Percentiles rank a stretch among this genome's conserved stretches.
phyloP scores from a whole-genome alignment of 2,113 vertebrate genomes.

The Taxidea taxus region DNA sequence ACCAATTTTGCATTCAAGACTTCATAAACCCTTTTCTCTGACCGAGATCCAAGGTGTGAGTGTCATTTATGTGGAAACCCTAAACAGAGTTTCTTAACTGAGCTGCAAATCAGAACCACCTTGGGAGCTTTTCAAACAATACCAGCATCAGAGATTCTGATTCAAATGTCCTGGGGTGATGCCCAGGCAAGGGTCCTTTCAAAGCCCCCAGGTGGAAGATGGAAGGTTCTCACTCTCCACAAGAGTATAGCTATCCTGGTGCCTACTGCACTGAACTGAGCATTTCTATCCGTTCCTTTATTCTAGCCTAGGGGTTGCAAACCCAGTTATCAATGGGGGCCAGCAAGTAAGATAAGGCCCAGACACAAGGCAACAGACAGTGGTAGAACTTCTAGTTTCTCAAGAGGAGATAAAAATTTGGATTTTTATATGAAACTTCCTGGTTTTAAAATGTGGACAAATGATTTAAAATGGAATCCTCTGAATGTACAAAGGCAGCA shows the following conservation, averaged over 20 bases:
- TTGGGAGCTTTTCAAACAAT: background rate
- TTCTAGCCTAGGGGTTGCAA: background rate
- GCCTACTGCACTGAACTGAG: fast-evolving
- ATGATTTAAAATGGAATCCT: constrained; percentile 20
- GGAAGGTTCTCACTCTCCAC: fast-evolving
- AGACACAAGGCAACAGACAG: background rate
- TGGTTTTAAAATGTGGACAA: background rate
- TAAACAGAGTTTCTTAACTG: background rate
- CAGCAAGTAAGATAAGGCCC: background rate
- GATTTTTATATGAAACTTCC: background rate
- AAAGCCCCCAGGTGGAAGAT: background rate
- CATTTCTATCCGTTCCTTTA: background rate
- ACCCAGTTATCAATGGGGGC: background rate
- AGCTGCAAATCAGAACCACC: background rate
- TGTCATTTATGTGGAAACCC: background rate
- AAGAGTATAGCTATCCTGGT: background rate
- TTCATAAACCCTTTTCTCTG: background rate
- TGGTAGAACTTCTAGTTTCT: background rate
- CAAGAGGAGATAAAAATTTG: background rate
- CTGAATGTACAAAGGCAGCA: background rate
- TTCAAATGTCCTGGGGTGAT: background rate
- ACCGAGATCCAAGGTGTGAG: background rate
- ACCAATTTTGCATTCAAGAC: background rate
- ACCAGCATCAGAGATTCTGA: background rate
- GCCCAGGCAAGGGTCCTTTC: background rate